Evolutionary conservation across 2,888 invertebrate genomes (phyloP).

Genomic region (Dorcus parallelipipedus): DNA sequence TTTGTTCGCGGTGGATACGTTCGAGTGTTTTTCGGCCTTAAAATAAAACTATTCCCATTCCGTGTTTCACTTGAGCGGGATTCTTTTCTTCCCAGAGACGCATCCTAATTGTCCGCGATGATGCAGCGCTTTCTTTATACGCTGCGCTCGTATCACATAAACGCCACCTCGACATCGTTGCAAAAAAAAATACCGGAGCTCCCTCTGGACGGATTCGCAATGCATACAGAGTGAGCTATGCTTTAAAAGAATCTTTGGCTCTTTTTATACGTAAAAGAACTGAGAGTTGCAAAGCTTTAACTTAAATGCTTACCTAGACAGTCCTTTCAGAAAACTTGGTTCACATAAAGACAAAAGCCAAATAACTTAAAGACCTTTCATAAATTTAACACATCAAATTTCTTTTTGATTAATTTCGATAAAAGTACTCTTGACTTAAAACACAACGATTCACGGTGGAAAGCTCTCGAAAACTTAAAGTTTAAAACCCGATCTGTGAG

Average conservation of each 20-base stretch:
- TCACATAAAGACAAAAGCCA: too few species aligned
- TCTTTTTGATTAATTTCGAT: too few species aligned
- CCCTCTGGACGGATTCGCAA: not conserved
- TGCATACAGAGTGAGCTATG: not conserved
- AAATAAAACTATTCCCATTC: slow-evolving; percentile 9
- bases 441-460: too few species aligned
- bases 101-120: slow-evolving; percentile 10
- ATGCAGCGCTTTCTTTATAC: slow-evolving; percentile 2
- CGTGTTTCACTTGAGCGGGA: slow-evolving; percentile 3
- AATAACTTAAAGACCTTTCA: too few species aligned
- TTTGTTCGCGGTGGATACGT: slow-evolving; percentile 1
- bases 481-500: too few species aligned
- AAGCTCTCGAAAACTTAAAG: too few species aligned
- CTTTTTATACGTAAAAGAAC: too few species aligned
- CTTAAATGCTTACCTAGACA: too few species aligned
- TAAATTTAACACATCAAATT: too few species aligned
- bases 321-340: too few species aligned
- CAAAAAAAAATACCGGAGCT: not conserved
- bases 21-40: slow-evolving; percentile 5
- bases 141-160: not conserved
- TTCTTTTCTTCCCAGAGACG: slow-evolving; percentile 5
- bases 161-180: not conserved
- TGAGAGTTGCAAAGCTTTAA: too few species aligned
- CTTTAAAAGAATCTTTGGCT: not conserved
- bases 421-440: too few species aligned